Conservation (phyloP, 1,140 invertebrate genomes). For the Drosophila baimaii region DNA sequence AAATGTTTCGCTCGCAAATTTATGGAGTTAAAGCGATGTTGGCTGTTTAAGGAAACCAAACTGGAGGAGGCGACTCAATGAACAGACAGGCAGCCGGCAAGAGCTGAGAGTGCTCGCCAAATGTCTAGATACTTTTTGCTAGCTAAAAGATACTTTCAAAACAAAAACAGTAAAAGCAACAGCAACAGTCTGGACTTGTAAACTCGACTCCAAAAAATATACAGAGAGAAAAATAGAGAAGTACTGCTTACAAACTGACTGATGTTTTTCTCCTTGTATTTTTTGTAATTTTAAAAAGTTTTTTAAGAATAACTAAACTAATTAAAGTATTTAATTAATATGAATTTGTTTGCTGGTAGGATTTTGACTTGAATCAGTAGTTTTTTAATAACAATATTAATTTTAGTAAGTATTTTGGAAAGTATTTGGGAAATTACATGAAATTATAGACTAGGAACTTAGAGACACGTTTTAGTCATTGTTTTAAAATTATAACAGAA, state of each 20-base stretch:
- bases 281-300: neutral
- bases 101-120: conserved; percentile 19
- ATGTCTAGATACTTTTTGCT: conserved; percentile 42
- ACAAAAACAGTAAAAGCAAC: conserved; percentile 46
- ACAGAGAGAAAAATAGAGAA: conserved; percentile 23
- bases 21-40: conserved; percentile 30
- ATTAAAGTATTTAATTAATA: no score
- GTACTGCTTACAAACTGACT: neutral
- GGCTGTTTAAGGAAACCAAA: neutral
- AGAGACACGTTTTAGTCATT: no score
- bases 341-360: no score
- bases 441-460: no score
- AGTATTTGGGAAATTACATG: no score
- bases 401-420: no score
- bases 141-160: conserved; percentile 31
- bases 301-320: neutral
- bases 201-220: conserved; percentile 65
- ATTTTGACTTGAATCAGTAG: no score
- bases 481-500: no score
- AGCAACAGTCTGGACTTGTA: conserved; percentile 44
- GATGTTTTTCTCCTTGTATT: no score
- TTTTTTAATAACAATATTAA: no score
- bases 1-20: conserved; percentile 30
- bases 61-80: conserved; percentile 19
- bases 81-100: conserved; percentile 30